Conservation (phyloP, 2,797 vertebrate species). For the Ibycter americanus region DNA sequence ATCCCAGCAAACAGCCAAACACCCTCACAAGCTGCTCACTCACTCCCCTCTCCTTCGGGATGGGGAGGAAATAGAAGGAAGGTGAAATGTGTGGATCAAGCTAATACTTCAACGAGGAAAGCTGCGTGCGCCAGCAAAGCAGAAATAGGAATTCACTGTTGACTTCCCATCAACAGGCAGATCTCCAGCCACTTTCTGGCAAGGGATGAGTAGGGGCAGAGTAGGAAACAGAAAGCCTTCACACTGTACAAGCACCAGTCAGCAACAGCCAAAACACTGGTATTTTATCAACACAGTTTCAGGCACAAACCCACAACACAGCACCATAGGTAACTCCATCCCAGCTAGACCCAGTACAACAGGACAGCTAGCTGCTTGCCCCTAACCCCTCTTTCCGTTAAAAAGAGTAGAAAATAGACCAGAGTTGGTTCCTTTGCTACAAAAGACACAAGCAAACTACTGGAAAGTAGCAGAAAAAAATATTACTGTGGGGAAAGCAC, state of each 20-base stretch:
- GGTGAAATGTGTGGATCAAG: background rate
- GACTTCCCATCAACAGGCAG: background rate
- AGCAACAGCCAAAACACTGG: background rate
- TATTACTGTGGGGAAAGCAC: background rate
- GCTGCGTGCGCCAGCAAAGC: background rate
- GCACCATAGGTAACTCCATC: background rate
- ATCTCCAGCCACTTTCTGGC: background rate
- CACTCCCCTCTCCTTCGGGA: background rate
- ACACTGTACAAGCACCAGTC: background rate
- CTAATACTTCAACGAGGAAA: background rate
- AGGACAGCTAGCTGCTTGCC: background rate
- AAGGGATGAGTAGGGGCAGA: background rate
- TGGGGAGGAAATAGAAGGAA: background rate
- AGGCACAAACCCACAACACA: background rate
- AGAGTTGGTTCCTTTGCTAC: background rate
- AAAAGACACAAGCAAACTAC: background rate
- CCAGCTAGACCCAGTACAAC: background rate
- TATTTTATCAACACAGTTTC: background rate
- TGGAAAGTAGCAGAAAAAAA: background rate
- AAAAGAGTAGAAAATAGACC: background rate
- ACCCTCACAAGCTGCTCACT: background rate
- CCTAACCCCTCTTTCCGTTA: background rate
- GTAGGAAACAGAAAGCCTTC: background rate
- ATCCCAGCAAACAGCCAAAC: background rate
- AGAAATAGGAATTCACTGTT: background rate